Evolutionary conservation across 2,113 vertebrate genomes (phyloP), one percentile per base, ranked within the genome.

Genomic region (Camelus bactrianus): DNA sequence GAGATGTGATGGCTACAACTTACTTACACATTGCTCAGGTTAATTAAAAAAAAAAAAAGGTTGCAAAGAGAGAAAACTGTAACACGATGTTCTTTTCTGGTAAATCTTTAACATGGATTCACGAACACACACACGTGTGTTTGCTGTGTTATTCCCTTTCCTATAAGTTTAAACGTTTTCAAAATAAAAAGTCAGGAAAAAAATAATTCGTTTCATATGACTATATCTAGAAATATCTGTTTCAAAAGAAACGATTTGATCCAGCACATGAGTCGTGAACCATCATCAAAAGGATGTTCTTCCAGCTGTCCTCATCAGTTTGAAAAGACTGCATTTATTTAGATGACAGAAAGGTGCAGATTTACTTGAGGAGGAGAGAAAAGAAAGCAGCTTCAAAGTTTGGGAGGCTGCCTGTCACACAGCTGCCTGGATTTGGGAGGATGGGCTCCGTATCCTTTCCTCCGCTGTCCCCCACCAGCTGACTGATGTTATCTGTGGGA

Each of bases 401-500:
- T 75, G 93, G 86, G 96, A 86, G 87, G 8, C 19, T 91, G 95
- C 94, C 95, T 94, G 93, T 93, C 89, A 91, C n/a, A 26, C 62
- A 92, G 97, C 96, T 38, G 91, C 72, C 62, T 58, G 79, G 56
- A 17, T 70, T 35, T 50, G 73, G 17, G 83, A 95, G 76, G 79
- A 48, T 2, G 32, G 91, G 77, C 67, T 89, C 38, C 35, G 48
- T 0, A 13, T 50, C 2, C 7, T 72, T 86, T 79, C 62, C 58
- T 38, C 22, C 0, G 50, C 38, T 83, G 72, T 76, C 83, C 85
- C 95, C 96, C 83, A 79, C 93, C 50, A 88, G 96, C 67, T 72
- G 91, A 80, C 91, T 67, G 95, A 97, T 97, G 94, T 73, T 97
- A 94, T 97, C 96, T 96, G 82, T 28, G 94, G n/a, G 84, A 92